Evolutionary conservation across 2,113 vertebrate genomes (phyloP).

Genomic region (Hiodon tergisus): DNA sequence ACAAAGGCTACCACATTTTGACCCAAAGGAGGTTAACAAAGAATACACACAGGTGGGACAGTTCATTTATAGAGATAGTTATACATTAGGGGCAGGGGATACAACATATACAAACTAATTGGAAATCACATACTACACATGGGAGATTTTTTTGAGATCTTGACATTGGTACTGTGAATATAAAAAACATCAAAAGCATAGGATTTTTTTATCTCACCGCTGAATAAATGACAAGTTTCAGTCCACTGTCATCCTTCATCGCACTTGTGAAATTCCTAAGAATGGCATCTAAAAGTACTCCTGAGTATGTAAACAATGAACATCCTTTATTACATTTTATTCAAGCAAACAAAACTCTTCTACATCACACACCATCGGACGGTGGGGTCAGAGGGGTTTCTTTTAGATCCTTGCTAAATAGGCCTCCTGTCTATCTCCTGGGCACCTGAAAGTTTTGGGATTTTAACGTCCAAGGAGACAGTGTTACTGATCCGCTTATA

Average conservation of each 20-base stretch:
- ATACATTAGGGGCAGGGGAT: neutral
- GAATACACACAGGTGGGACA: neutral
- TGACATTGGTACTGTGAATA: neutral
- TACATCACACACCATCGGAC: too few species aligned
- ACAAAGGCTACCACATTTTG: neutral
- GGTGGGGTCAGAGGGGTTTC: too few species aligned
- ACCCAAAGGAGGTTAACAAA: too few species aligned
- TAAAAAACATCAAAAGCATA: neutral
- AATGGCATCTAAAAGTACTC: slow-evolving; percentile 72
- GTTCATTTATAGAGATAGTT: neutral
- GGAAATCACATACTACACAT: neutral
- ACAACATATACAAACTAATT: neutral
- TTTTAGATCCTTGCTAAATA: too few species aligned
- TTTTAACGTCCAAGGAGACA: too few species aligned
- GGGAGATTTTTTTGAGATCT: neutral
- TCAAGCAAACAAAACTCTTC: too few species aligned
- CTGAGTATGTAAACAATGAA: slow-evolving; percentile 45
- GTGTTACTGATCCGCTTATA: too few species aligned
- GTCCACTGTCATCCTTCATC: slow-evolving; percentile 48
- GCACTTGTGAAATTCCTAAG: slow-evolving; percentile 67
- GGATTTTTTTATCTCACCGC: slow-evolving; percentile 64
- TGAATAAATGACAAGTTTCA: slow-evolving; percentile 78
- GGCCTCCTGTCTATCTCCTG: too few species aligned
- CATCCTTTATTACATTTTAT: too few species aligned
- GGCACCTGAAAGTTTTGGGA: too few species aligned